Conservation (phyloP, 2,888 invertebrate genomes). For the Ophioninae sp. region DNA sequence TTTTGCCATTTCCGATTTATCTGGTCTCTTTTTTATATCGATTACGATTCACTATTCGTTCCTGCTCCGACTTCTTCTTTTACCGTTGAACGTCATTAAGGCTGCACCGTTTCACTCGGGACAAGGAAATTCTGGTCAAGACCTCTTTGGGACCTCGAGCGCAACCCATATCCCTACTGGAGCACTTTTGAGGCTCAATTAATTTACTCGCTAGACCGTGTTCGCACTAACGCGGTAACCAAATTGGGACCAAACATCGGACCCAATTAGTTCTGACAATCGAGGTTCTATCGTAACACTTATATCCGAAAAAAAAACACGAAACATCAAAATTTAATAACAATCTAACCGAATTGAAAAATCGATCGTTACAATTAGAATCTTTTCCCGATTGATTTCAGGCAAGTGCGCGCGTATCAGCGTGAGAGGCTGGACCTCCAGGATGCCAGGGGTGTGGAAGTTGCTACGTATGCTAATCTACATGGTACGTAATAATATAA, state of each 20-base stretch:
- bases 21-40: background rate
- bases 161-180: slow-evolving; percentile 62
- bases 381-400: slow-evolving; percentile 54
- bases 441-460: slow-evolving; percentile 80
- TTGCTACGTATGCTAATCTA: slow-evolving; percentile 80
- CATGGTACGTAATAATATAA: slow-evolving; percentile 73
- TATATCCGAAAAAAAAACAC: background rate
- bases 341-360: background rate
- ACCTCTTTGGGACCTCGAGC: slow-evolving; percentile 78
- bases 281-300: too few species aligned
- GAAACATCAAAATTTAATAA: background rate
- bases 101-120: slow-evolving; percentile 21
- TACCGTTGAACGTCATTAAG: slow-evolving; percentile 13
- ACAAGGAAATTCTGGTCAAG: slow-evolving; percentile 65
- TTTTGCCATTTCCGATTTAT: background rate
- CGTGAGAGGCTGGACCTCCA: slow-evolving; percentile 80
- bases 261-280: too few species aligned
- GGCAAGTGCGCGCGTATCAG: slow-evolving; percentile 74
- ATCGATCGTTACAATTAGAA: background rate
- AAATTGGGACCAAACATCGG: too few species aligned
- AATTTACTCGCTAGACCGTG: slow-evolving; percentile 77
- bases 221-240: slow-evolving; percentile 5
- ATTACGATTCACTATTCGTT: background rate
- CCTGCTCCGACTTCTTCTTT: slow-evolving; percentile 8
- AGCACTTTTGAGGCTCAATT: slow-evolving; percentile 72